phyloP scores from a whole-genome alignment of 2,888 invertebrate species.

The Melinaea marsaeus region DNA sequence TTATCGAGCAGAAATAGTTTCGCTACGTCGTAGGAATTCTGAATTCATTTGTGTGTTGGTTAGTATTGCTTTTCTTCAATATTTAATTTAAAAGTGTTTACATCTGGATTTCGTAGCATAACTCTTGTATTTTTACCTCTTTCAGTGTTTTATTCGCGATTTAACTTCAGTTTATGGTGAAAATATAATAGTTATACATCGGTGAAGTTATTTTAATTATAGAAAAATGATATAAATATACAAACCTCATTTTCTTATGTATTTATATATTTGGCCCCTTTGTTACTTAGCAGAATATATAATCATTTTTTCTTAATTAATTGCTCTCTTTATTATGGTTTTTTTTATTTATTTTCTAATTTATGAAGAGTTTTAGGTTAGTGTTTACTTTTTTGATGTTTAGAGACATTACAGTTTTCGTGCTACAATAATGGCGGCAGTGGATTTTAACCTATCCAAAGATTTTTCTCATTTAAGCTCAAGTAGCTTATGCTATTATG shows the following conservation, averaged over 20 bases:
- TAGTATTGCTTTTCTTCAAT: slow-evolving; percentile 53
- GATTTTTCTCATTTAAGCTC: slow-evolving; percentile 53
- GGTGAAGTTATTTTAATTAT: slow-evolving; percentile 44
- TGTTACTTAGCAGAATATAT: slow-evolving; percentile 60
- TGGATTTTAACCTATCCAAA: slow-evolving; percentile 71
- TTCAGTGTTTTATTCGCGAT: slow-evolving; percentile 54
- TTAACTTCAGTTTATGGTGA: slow-evolving; percentile 34
- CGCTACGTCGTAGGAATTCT: slow-evolving; percentile 60
- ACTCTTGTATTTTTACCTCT: slow-evolving; percentile 78
- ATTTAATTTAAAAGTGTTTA: slow-evolving; percentile 82
- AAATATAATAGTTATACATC: slow-evolving; percentile 27
- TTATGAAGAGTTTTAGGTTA: slow-evolving; percentile 48
- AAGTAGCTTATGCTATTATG: slow-evolving; percentile 36
- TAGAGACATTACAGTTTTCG: slow-evolving; percentile 74
- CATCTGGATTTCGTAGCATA: slow-evolving; percentile 82
- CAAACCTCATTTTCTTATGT: slow-evolving; percentile 69
- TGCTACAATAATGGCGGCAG: slow-evolving; percentile 78
- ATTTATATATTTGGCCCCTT: slow-evolving; percentile 60
- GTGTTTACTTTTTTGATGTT: slow-evolving; percentile 77
- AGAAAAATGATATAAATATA: slow-evolving; percentile 52
- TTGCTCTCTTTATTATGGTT: slow-evolving; percentile 27
- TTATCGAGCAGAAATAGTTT: slow-evolving; percentile 67
- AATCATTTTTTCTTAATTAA: slow-evolving; percentile 27
- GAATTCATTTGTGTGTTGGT: slow-evolving; percentile 59
- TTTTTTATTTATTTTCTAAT: slow-evolving; percentile 31